phyloP scores from a whole-genome alignment of 2,888 invertebrate genomes.

The Abrostola triplasia region DNA sequence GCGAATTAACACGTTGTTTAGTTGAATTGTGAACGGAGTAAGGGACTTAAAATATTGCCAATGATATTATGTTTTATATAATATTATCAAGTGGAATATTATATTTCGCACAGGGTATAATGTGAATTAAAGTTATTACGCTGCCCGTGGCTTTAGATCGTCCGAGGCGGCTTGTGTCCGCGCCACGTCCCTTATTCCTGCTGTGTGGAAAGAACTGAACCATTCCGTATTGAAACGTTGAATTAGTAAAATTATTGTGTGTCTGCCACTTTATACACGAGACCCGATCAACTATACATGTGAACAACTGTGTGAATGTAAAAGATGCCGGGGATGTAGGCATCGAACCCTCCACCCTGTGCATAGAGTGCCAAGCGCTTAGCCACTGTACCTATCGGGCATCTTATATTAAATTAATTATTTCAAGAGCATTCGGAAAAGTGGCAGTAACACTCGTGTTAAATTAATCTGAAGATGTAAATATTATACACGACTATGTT shows the following conservation, averaged over 20 bases:
- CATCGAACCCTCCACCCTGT: too few relatives aligned
- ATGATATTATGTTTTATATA: slow-evolving; percentile 79
- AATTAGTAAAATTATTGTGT: slow-evolving; percentile 75
- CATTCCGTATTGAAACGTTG: slow-evolving; percentile 79
- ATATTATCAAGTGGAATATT: slow-evolving; percentile 80
- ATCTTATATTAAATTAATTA: slow-evolving; percentile 22
- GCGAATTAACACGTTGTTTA: slow-evolving; percentile 76
- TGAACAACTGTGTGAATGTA: slow-evolving; percentile 19
- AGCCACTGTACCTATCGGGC: neutral
- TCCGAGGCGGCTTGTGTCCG: slow-evolving; percentile 70
- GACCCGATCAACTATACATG: slow-evolving; percentile 10
- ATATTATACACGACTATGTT: slow-evolving; percentile 85
- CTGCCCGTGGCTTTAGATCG: slow-evolving; percentile 64
- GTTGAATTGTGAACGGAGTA: slow-evolving; percentile 80
- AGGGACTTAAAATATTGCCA: slow-evolving; percentile 83
- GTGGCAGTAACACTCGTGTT: slow-evolving; percentile 79
- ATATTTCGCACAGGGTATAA: slow-evolving; percentile 86
- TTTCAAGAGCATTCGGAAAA: slow-evolving; percentile 45
- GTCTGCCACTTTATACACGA: slow-evolving; percentile 76
- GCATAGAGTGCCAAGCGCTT: neutral
- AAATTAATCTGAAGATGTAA: slow-evolving; percentile 80
- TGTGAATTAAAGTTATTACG: slow-evolving; percentile 76
- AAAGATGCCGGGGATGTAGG: slow-evolving; percentile 9
- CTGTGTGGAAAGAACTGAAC: slow-evolving; percentile 82
- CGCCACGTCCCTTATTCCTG: slow-evolving; percentile 85